Percentiles rank a stretch among this genome's conserved stretches.
These are phyloP conservation scores for Poeciliopsis turneri DNA, from an alignment of 2,797 vertebrate species.

Conservation along the genomic window DNA sequence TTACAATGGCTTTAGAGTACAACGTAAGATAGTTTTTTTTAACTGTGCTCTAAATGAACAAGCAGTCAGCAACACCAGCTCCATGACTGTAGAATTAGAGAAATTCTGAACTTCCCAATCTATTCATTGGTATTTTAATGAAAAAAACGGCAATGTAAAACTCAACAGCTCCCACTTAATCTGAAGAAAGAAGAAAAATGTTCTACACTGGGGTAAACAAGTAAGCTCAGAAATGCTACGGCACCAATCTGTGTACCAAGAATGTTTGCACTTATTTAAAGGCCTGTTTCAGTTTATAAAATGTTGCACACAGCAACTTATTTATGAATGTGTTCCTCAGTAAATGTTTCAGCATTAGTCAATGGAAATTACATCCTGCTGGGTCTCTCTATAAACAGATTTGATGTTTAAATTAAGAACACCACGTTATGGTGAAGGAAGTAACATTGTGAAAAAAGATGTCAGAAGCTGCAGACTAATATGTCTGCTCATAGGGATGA, in stretches of 20 bases:
- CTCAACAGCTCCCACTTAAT: background rate
- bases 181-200: background rate
- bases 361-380: background rate
- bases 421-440: constrained; percentile 11
- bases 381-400: constrained; percentile 7
- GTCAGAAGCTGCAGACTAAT: constrained; percentile 2
- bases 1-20: too few relatives aligned
- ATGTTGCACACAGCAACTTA: background rate
- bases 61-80: background rate
- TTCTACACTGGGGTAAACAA: constrained; percentile 1
- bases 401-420: constrained; percentile 4
- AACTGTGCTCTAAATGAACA: too few relatives aligned
- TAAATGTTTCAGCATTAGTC: background rate
- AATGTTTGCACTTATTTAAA: background rate
- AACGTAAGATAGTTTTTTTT: too few relatives aligned
- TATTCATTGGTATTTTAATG: background rate
- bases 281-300: constrained; percentile 4
- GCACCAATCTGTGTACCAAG: constrained; percentile 7
- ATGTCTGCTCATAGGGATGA: background rate
- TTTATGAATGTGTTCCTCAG: background rate
- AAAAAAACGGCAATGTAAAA: background rate
- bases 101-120: background rate
- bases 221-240: constrained; percentile 3
- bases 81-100: background rate
- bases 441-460: background rate